Conservation (phyloP, 1,140 invertebrate species). For the Megalonaias nervosa region DNA sequence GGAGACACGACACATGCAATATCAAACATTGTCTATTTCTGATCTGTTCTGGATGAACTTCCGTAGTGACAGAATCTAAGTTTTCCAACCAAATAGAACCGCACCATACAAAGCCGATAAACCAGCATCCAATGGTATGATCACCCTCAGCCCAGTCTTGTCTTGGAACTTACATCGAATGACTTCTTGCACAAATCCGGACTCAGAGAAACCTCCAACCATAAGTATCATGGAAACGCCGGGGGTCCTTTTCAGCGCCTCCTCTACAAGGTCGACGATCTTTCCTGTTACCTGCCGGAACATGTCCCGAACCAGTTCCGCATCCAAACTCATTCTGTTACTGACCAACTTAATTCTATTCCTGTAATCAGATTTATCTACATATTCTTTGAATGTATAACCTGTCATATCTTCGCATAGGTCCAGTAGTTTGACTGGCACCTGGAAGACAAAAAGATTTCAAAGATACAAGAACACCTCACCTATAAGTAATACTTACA, state of each 20-base stretch:
- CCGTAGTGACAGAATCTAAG: neutral
- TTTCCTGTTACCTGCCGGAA: neutral
- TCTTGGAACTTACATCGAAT: constrained; percentile 17
- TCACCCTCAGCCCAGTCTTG: neutral
- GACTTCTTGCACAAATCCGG: constrained; percentile 14
- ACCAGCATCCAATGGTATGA: constrained; percentile 26
- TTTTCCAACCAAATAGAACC: constrained; percentile 26
- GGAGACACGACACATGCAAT: too few species aligned
- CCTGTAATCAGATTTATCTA: too few species aligned
- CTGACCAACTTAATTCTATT: neutral
- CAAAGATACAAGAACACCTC: too few species aligned
- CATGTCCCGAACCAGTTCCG: neutral
- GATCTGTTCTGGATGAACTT: too few species aligned
- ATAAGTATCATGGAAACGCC: constrained; percentile 18
- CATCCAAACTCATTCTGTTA: constrained; percentile 12
- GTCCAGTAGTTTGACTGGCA: too few species aligned
- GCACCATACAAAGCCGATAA: constrained; percentile 18
- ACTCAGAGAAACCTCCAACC: constrained; percentile 30
- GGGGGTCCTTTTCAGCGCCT: neutral
- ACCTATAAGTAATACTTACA: too few species aligned
- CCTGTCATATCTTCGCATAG: too few species aligned
- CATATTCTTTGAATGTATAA: too few species aligned
- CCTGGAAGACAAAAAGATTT: too few species aligned
- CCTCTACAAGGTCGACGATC: neutral
- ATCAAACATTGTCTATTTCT: too few species aligned